Evolutionary conservation across 2,888 invertebrate species (phyloP).

Genomic region (Tholera decimalis): DNA sequence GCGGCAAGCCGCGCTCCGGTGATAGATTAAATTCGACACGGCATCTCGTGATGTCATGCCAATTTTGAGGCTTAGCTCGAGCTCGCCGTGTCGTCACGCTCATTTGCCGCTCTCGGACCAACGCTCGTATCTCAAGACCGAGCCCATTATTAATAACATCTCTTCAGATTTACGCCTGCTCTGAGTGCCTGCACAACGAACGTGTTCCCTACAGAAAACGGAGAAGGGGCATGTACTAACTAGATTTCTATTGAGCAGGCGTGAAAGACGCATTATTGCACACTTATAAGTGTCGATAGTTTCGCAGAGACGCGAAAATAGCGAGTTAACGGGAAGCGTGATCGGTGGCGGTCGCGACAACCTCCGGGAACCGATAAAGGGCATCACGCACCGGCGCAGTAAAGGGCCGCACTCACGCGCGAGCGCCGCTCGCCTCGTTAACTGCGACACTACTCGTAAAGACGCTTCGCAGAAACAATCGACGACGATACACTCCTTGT

Average conservation of each 20-base stretch:
- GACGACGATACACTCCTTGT: conserved; percentile 67
- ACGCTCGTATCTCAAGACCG: conserved; percentile 73
- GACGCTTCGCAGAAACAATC: conserved; percentile 86
- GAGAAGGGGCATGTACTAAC: conserved; percentile 64
- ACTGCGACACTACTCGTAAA: conserved; percentile 85
- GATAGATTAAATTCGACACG: conserved; percentile 91
- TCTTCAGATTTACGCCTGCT: conserved; percentile 62
- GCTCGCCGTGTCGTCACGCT: conserved; percentile 84
- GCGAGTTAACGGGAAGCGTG: conserved; percentile 85
- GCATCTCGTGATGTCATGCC: conserved; percentile 90
- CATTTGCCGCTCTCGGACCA: conserved; percentile 75
- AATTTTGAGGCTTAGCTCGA: conserved; percentile 82
- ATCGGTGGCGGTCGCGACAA: conserved; percentile 84
- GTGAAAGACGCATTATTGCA: conserved; percentile 81
- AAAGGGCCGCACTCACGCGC: conserved; percentile 75
- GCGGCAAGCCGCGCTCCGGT: conserved; percentile 79
- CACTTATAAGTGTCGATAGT: conserved; percentile 77
- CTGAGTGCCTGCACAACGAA: conserved; percentile 23
- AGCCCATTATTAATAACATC: conserved; percentile 77
- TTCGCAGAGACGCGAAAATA: conserved; percentile 87
- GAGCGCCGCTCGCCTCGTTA: conserved; percentile 85
- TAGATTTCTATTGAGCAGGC: conserved; percentile 78
- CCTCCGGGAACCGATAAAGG: conserved; percentile 90
- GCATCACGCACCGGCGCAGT: conserved; percentile 79
- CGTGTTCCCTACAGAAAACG: conserved; percentile 47